Conservation (phyloP, 2,888 invertebrate genomes). For the Drosophila fungiperda region DNA sequence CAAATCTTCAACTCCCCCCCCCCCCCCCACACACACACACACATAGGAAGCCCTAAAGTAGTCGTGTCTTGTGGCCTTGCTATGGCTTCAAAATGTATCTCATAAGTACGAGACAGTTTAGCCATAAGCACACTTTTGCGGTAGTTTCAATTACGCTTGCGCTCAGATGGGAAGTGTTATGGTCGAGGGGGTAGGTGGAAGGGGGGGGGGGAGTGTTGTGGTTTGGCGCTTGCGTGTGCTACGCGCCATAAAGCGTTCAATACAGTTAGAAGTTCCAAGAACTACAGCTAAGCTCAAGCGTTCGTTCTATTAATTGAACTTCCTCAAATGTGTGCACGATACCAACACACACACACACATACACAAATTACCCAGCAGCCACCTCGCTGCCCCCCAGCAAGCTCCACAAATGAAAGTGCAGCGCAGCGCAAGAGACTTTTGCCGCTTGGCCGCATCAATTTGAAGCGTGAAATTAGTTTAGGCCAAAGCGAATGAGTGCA, state of each 20-base stretch:
- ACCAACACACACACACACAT: conserved; percentile 8
- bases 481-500: conserved; percentile 26
- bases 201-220: conserved; percentile 1
- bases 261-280: conserved; percentile 77
- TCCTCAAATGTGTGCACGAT: conserved; percentile 73
- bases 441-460: conserved; percentile 81
- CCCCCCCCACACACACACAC: no score
- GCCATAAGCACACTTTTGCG: conserved; percentile 58
- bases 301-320: conserved; percentile 82
- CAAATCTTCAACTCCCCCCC: neutral
- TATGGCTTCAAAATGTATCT: conserved; percentile 60
- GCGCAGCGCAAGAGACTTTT: conserved; percentile 56
- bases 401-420: conserved; percentile 60
- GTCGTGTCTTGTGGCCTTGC: conserved; percentile 15
- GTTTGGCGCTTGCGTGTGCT: conserved; percentile 64
- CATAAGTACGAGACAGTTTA: conserved; percentile 60
- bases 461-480: conserved; percentile 83
- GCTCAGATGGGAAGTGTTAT: conserved; percentile 49
- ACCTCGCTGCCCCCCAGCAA: neutral
- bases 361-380: neutral
- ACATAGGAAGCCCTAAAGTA: conserved; percentile 38
- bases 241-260: conserved; percentile 81
- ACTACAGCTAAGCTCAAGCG: conserved; percentile 55
- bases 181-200: neutral
- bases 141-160: conserved; percentile 81